A percentile compares a stretch with the other conserved stretches of the same genome.
Evolutionary conservation across 2,888 invertebrate genomes (phyloP).

Genomic region (Nycteola revayana): DNA sequence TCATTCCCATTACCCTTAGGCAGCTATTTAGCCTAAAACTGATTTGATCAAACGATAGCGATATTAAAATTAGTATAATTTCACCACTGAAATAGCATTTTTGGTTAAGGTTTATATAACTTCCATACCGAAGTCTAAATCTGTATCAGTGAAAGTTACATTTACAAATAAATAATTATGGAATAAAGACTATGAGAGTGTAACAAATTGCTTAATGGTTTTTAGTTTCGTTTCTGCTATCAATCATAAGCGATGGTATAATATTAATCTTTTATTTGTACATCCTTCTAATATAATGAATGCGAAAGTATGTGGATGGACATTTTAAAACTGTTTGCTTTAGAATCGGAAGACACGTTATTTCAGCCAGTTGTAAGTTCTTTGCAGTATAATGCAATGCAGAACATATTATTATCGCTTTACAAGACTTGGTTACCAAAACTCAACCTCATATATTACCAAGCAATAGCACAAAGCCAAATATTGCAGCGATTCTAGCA

Average conservation of each 20-base stretch:
- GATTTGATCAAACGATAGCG: slow-evolving; percentile 31
- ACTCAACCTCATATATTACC: no score
- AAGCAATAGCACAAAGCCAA: not conserved
- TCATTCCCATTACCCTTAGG: slow-evolving; percentile 11
- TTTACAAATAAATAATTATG: slow-evolving; percentile 52
- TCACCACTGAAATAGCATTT: slow-evolving; percentile 24
- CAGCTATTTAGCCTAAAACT: slow-evolving; percentile 24
- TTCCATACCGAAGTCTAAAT: slow-evolving; percentile 38
- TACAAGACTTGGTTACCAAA: no score
- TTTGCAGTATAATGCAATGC: no score
- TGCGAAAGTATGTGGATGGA: no score
- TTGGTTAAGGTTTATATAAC: slow-evolving; percentile 39
- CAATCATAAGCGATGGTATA: slow-evolving; percentile 40
- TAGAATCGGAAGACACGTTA: no score
- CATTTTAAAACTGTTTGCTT: no score
- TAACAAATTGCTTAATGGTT: slow-evolving; percentile 56
- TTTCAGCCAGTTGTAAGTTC: no score
- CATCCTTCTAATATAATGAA: no score
- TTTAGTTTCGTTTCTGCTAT: slow-evolving; percentile 44
- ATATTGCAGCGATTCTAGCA: not conserved
- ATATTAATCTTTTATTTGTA: slow-evolving; percentile 19
- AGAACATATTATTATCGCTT: no score
- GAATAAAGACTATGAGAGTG: slow-evolving; percentile 61
- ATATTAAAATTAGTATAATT: slow-evolving; percentile 29
- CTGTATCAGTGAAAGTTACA: slow-evolving; percentile 59